Conservation (phyloP, 2,888 invertebrate species). For the Boloria selene region DNA sequence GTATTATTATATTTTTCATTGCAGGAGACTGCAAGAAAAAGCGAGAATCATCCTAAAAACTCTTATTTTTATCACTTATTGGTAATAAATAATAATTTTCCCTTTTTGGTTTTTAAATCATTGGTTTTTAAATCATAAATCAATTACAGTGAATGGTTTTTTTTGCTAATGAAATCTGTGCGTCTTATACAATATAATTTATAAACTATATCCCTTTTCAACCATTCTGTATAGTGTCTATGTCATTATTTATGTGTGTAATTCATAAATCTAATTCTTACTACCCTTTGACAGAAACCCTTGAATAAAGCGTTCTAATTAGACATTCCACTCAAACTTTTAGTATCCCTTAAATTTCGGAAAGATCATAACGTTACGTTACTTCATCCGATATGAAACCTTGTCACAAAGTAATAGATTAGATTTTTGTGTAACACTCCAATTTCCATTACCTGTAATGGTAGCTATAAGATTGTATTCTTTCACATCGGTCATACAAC, state of each 20-base stretch:
- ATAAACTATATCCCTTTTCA: neutral
- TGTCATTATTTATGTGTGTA: constrained; percentile 7
- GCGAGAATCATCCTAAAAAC: no score
- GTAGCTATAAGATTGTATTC: constrained; percentile 40
- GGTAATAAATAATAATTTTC: no score
- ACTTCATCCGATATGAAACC: constrained; percentile 5
- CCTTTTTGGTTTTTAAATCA: no score
- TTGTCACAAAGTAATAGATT: neutral
- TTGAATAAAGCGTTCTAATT: constrained; percentile 33
- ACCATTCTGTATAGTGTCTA: neutral
- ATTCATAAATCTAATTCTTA: constrained; percentile 13
- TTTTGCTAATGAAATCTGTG: no score
- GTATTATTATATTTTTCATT: no score
- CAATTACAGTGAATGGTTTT: no score
- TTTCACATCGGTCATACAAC: constrained; percentile 39
- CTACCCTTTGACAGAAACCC: constrained; percentile 20
- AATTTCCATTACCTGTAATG: constrained; percentile 42
- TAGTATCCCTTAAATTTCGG: constrained; percentile 31
- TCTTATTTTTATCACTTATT: no score
- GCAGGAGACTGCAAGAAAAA: no score
- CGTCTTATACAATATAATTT: neutral
- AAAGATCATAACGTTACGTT: constrained; percentile 23
- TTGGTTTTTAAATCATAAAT: no score
- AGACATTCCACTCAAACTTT: constrained; percentile 34
- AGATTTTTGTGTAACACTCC: constrained; percentile 1